These are phyloP conservation scores for Zaprionus davidi DNA, from an alignment of 1,140 invertebrate species.

Conservation along the genomic window DNA sequence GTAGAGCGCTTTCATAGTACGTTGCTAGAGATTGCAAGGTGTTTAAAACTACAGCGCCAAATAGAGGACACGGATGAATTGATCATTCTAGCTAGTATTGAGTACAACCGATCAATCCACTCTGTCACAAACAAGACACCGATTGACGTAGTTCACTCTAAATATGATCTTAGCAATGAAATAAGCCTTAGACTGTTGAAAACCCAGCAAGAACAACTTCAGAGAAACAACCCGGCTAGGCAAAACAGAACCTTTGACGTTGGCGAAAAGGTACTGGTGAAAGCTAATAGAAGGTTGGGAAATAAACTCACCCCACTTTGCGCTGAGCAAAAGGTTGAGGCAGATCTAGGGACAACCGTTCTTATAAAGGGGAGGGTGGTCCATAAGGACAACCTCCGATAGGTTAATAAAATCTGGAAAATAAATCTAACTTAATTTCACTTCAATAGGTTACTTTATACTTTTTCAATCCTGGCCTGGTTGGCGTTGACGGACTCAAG, in stretches of 20 bases:
- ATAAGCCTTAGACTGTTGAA: not conserved
- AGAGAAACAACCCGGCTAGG: not conserved
- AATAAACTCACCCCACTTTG: not conserved
- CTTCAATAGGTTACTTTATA: too few species aligned
- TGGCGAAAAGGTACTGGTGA: not conserved
- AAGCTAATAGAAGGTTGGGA: not conserved
- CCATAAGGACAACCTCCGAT: slow-evolving; percentile 1
- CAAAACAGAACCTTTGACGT: not conserved
- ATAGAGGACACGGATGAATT: too few species aligned
- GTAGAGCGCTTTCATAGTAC: not conserved
- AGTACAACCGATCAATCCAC: too few species aligned
- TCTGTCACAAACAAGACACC: not conserved
- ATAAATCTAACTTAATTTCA: not conserved
- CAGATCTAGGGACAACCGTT: not conserved
- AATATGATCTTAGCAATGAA: not conserved
- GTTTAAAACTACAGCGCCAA: too few species aligned
- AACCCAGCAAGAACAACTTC: not conserved
- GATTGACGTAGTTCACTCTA: not conserved
- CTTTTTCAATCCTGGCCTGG: too few species aligned
- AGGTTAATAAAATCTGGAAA: not conserved
- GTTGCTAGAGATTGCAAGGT: not conserved
- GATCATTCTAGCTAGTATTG: too few species aligned
- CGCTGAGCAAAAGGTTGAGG: not conserved
- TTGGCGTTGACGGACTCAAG: not conserved
- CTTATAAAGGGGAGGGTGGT: slow-evolving; percentile 1